Evolutionary conservation across 2,113 vertebrate genomes (phyloP).

Genomic region (Prinia subflava): DNA sequence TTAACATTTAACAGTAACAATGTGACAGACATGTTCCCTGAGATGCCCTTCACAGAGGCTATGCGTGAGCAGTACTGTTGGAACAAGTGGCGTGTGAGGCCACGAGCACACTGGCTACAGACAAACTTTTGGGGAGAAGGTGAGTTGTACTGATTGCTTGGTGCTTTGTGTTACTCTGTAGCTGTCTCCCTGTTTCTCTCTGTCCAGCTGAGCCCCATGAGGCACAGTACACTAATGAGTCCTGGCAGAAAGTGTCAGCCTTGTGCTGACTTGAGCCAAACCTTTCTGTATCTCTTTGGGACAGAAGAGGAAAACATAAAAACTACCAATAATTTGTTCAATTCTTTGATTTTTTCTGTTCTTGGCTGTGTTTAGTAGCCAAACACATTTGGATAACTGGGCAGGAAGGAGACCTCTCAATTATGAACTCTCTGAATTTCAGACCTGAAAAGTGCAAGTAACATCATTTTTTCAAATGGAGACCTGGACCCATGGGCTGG

Average conservation of each 20-base stretch:
- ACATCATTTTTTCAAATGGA: conserved; percentile 96
- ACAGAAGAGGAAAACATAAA: not conserved
- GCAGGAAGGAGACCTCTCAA: not conserved
- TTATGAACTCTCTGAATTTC: conserved; percentile 7
- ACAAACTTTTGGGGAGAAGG: conserved; percentile 84
- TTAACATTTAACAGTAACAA: conserved; percentile 88
- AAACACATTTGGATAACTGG: not conserved
- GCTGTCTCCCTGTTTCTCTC: no score
- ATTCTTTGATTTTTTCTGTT: not conserved
- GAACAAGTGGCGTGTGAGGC: conserved; percentile 81
- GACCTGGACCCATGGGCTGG: conserved; percentile 94
- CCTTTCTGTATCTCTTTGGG: not conserved
- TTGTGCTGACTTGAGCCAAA: not conserved
- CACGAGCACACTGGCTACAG: conserved; percentile 78
- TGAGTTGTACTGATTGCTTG: conserved; percentile 16
- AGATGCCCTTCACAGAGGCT: conserved; percentile 77
- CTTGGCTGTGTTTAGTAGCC: not conserved
- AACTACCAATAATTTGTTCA: not conserved
- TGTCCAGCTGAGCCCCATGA: not conserved
- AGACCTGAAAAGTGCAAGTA: conserved; percentile 85
- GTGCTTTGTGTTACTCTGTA: no score
- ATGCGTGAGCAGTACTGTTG: conserved; percentile 79
- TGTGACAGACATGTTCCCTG: conserved; percentile 87
- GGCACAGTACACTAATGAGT: not conserved
- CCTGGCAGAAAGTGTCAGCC: not conserved